Evolutionary conservation across 1,140 invertebrate genomes (phyloP).

Genomic region (Nasonia giraulti): DNA sequence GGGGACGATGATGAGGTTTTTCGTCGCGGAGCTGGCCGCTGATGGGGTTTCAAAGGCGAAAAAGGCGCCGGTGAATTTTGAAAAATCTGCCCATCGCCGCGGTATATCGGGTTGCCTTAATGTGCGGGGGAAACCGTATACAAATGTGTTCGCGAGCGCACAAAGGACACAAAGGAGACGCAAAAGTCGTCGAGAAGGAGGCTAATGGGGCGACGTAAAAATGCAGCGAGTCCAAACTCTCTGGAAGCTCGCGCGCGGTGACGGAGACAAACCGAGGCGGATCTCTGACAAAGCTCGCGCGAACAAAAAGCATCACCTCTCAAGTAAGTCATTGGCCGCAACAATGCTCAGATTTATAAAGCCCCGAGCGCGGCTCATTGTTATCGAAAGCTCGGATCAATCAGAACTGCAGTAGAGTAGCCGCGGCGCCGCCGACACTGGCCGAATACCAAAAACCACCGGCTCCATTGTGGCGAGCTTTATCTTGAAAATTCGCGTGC

Average conservation of each 20-base stretch:
- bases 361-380: conserved; percentile 60
- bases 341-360: conserved; percentile 71
- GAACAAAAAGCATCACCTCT: conserved; percentile 59
- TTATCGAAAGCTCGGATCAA: conserved; percentile 56
- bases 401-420: neutral
- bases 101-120: no score
- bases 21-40: neutral
- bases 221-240: no score
- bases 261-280: conserved; percentile 51
- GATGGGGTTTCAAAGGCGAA: neutral
- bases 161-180: conserved; percentile 25
- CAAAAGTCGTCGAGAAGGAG: neutral
- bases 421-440: conserved; percentile 62
- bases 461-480: conserved; percentile 65
- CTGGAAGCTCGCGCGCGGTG: conserved; percentile 16
- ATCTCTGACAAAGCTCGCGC: conserved; percentile 45
- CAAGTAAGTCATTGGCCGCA: conserved; percentile 61
- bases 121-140: neutral
- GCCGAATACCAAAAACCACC: conserved; percentile 69
- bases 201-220: no score
- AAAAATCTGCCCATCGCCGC: no score
- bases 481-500: conserved; percentile 67
- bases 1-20: neutral
- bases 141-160: conserved; percentile 43
- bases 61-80: no score